Conservation (phyloP, 1,140 invertebrate species). For the Drosophila melanogaster region DNA sequence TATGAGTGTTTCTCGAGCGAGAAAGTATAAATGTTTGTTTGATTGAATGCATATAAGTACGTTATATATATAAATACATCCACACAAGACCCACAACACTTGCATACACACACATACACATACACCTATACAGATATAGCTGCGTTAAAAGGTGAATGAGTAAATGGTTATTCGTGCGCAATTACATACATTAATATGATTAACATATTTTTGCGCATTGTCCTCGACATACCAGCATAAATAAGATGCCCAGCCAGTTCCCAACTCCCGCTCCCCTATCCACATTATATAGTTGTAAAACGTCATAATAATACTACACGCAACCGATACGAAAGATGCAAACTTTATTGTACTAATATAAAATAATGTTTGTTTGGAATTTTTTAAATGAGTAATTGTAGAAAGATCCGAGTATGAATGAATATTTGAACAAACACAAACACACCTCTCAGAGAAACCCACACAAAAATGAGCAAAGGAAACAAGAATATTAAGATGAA, state of each 20-base stretch:
- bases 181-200: constrained; percentile 80
- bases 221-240: constrained; percentile 42
- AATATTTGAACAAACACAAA: constrained; percentile 43
- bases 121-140: constrained; percentile 38
- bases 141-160: constrained; percentile 62
- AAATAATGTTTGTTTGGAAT: constrained; percentile 71
- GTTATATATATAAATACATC: constrained; percentile 75
- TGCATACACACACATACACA: constrained; percentile 33
- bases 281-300: constrained; percentile 67
- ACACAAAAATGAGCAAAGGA: constrained; percentile 23
- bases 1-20: constrained; percentile 76
- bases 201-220: constrained; percentile 75
- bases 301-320: constrained; percentile 53
- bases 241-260: constrained; percentile 23
- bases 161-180: constrained; percentile 57
- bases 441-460: constrained; percentile 29
- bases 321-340: constrained; percentile 46
- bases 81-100: constrained; percentile 42
- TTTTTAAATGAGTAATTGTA: constrained; percentile 77
- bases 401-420: constrained; percentile 78
- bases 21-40: constrained; percentile 82
- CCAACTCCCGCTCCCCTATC: constrained; percentile 12
- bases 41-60: constrained; percentile 81
- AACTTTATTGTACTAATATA: constrained; percentile 69
- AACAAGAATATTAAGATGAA: constrained; percentile 24